Percentiles rank a stretch among this genome's conserved stretches.
Evolutionary conservation across 2,797 vertebrate species (phyloP).

Genomic region (Scyliorhinus canicula): DNA sequence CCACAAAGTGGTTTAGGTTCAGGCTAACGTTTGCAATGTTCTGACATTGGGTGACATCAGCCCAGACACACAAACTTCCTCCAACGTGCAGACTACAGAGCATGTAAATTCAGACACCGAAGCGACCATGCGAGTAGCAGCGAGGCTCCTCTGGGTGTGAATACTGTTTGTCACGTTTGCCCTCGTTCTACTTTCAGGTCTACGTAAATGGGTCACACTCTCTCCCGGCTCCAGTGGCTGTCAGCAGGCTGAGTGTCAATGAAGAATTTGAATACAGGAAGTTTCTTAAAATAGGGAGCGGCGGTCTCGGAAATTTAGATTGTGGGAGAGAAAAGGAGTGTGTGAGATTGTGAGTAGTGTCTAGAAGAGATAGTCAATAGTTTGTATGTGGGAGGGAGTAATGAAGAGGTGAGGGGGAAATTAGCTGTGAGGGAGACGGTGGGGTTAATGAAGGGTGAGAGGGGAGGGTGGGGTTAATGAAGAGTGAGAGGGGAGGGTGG

Average conservation of each 20-base stretch:
- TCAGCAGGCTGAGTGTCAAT: background rate
- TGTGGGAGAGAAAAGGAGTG: background rate
- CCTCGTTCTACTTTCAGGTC: background rate
- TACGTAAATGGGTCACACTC: background rate
- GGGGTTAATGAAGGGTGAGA: too few relatives aligned
- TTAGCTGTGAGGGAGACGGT: too few relatives aligned
- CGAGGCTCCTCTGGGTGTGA: background rate
- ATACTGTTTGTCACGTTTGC: background rate
- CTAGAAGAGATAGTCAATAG: background rate
- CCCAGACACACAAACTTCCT: background rate
- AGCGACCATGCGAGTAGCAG: background rate
- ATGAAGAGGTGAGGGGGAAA: background rate
- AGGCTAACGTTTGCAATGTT: too few relatives aligned
- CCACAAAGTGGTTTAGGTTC: conserved; percentile 9
- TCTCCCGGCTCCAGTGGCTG: background rate
- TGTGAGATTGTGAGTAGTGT: background rate
- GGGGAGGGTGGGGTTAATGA: too few relatives aligned
- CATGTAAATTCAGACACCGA: background rate
- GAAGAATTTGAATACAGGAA: background rate
- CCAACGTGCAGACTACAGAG: background rate
- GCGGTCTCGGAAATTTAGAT: background rate
- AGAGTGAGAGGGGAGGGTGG: too few relatives aligned
- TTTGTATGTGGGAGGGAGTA: background rate
- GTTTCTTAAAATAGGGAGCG: background rate
- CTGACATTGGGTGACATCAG: background rate